Base-by-base conservation (phyloP, 1,140 invertebrate genomes). In the Hylaeus volcanicus region DNA sequence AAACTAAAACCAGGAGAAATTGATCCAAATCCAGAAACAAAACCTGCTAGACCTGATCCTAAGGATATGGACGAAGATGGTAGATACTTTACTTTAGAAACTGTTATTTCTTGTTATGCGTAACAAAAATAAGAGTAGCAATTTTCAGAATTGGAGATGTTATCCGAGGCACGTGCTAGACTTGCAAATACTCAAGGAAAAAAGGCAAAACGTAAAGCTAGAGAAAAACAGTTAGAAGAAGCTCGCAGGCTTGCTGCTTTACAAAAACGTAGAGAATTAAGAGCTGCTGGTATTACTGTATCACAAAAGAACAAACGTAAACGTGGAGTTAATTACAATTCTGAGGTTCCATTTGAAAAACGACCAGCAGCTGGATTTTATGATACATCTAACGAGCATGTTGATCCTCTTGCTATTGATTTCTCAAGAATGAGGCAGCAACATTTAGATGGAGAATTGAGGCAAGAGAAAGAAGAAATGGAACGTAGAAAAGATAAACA, bases 31-130 rank as follows among this genome's bases (percentile, higher is more conserved):
- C 99, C 99, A 39, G 99, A 99, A 94, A 99, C 99, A 14, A 99
- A 99, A 93, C 99, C 99, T 45, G 99, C 99, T 0, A 94, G 99
- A 74, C 99, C 99, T 15, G 99, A 99, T 95, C 99, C 99, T n/a
- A 98, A 99, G 89, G 99, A 99, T 91, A 99, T 99, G 99, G 99
- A 99, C 94, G 99, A 99, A 96, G 99, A 99, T 96, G 98, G 97
- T 98, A 92, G 84, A 26, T n/a, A n/a, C 61, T 66, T 8, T 37
- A 65, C 14, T 68, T 68, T 64, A 63, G 14, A 78, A 58, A 12
- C 4, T 60, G 1, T 64, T 71, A 37, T 11, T 84, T 65, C 1
- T 61, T 48, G 45, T 74, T 53, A 37, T 26, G 43, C 74, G 68
- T 55, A 71, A 60, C 1, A 65, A 39, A 3, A 48, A 53, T 69